Base-by-base conservation (phyloP, 2,888 invertebrate species). In the Myathropa florea region DNA sequence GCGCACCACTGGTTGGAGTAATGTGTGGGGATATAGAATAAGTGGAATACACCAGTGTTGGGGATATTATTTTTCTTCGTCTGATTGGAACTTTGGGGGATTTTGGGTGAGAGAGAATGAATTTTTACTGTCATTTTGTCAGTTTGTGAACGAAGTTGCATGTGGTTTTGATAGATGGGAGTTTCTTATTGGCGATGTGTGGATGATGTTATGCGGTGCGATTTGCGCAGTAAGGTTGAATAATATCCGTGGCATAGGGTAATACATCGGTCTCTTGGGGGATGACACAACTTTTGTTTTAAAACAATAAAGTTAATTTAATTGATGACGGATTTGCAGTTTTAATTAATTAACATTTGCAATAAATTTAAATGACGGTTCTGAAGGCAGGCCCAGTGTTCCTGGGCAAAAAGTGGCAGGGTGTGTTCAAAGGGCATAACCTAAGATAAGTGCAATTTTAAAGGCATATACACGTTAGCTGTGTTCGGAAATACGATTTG, bases 21-120 rank as follows among this genome's bases (percentile, higher is more conserved):
- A 73, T 82, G 24, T 46, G 68, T 60, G 46, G 61, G 78, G 83
- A 71, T 83, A 86, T 78, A 86, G 86, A 83, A 73, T 75, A 67
- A 70, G 78, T 79, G 70, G 86, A 81, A 59, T 83, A 83, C 75
- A 75, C 86, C 36, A 83, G 78, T 60, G 64, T 70, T 86, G 36
- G 14, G 9, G 23, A 33, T 75, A 67, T 26, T 28, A 46, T 82
- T 67, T 84, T 70, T 72, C 77, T 64, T 78, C 39, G 73, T 83
- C 83, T 78, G 77, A 83, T 82, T 83, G 70, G 65, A 46, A 46
- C 46, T 46, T 46, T n/a, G n/a, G 33, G 46, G 46, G 46, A 18
- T 18, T 46, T 18, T n/a, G 18, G 46, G 46, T 18, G 65, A 82
- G 72, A 81, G 67, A 79, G 79, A 73, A 75, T 30, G 61, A 53